Conservation (phyloP, 2,888 invertebrate genomes). For the Pardosa pseudoannulata region DNA sequence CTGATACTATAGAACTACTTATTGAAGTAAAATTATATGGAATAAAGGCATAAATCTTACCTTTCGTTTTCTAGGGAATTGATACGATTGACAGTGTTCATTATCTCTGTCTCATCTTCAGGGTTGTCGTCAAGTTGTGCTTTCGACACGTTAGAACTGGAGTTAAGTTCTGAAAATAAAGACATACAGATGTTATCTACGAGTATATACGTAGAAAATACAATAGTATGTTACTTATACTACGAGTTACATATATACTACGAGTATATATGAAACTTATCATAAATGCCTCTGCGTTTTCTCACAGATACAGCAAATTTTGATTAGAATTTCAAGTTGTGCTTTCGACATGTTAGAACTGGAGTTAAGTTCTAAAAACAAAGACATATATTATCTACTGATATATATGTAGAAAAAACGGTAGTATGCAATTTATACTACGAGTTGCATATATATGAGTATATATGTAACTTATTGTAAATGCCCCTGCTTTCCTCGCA, state of each 20-base stretch:
- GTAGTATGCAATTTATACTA: too few species aligned
- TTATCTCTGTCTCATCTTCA: conserved; percentile 48
- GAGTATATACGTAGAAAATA: background rate
- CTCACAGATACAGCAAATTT: too few species aligned
- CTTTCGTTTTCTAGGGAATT: conserved; percentile 62
- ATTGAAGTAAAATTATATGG: too few species aligned
- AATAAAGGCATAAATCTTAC: conserved; percentile 38
- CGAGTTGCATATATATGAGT: too few species aligned
- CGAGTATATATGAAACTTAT: too few species aligned
- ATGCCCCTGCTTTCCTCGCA: too few species aligned
- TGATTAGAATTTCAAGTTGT: too few species aligned
- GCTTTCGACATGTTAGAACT: conserved; percentile 32
- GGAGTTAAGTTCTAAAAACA: conserved; percentile 45
- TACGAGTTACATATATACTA: too few species aligned
- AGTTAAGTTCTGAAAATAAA: conserved; percentile 48
- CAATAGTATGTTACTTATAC: too few species aligned
- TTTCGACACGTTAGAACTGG: conserved; percentile 29
- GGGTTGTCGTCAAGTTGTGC: conserved; percentile 40
- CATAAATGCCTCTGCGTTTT: too few species aligned
- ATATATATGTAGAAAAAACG: background rate
- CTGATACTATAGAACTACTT: too few species aligned
- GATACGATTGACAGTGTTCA: conserved; percentile 47
- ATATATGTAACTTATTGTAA: too few species aligned
- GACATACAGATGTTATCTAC: background rate
- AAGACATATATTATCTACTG: background rate